A percentile compares a stretch with the other conserved stretches of the same genome.
Conservation (phyloP, 1,140 invertebrate species). For the Pantala flavescens region DNA sequence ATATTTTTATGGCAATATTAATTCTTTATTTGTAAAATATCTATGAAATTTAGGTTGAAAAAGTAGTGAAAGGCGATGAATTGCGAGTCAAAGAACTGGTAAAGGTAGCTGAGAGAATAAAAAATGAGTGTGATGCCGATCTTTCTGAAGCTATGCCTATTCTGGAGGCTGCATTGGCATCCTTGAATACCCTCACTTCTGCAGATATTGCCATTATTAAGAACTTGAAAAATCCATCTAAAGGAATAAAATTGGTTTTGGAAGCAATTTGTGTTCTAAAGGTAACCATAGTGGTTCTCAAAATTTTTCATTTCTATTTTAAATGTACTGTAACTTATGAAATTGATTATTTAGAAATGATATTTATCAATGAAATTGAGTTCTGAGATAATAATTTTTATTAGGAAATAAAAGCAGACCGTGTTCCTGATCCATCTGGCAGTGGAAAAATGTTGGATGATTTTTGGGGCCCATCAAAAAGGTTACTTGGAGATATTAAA, state of each 20-base stretch:
- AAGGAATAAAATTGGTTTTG: conserved; percentile 87
- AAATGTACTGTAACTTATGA: neutral
- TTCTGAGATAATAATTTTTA: too few species aligned
- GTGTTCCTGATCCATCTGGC: conserved; percentile 56
- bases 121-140: conserved; percentile 90
- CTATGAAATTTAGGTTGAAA: conserved; percentile 25
- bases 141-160: conserved; percentile 89
- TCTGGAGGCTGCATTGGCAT: conserved; percentile 75
- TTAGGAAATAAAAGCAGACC: conserved; percentile 72
- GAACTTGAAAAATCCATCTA: conserved; percentile 95
- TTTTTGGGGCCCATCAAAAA: conserved; percentile 88
- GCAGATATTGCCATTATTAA: conserved; percentile 91
- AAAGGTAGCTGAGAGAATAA: conserved; percentile 73
- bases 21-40: too few species aligned
- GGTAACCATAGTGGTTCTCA: conserved; percentile 37
- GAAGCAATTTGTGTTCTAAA: conserved; percentile 92
- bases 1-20: too few species aligned
- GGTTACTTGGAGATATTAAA: conserved; percentile 79
- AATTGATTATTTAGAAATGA: too few species aligned
- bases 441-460: conserved; percentile 75
- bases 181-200: conserved; percentile 82
- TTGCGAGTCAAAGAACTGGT: conserved; percentile 61
- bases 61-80: conserved; percentile 55
- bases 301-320: conserved; percentile 16
- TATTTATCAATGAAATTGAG: too few species aligned